A percentile compares a stretch with the other conserved stretches of the same genome.
phyloP scores from a whole-genome alignment of 2,797 vertebrate genomes.

The Urosaurus nigricauda region DNA sequence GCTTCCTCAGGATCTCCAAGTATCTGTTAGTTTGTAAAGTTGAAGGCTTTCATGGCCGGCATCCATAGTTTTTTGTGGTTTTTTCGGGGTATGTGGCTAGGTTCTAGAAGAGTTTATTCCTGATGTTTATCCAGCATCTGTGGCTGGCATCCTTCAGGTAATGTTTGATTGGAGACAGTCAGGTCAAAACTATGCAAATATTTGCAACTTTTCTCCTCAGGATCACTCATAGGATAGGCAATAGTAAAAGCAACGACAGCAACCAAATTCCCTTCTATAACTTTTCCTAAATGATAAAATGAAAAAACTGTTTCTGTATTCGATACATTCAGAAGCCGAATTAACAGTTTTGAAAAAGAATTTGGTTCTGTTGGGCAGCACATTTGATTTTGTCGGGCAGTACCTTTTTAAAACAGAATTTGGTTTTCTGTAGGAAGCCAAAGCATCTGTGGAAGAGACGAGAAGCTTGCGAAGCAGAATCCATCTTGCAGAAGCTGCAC shows the following conservation, averaged over 20 bases:
- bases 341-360: background rate
- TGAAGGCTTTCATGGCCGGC: too few species aligned
- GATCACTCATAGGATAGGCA: background rate
- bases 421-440: constrained; percentile 83
- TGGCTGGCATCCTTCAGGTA: too few species aligned
- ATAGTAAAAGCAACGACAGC: background rate
- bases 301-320: background rate
- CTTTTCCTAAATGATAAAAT: background rate
- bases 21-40: background rate
- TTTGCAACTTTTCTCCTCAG: background rate
- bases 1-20: too few species aligned
- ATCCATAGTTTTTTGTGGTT: too few species aligned
- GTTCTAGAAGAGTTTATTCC: too few species aligned
- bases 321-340: background rate
- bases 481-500: constrained; percentile 89
- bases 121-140: too few species aligned
- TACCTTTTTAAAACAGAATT: constrained; percentile 15
- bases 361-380: too few species aligned
- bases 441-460: constrained; percentile 86
- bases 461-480: constrained; percentile 84
- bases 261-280: background rate
- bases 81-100: too few species aligned
- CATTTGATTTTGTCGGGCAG: background rate
- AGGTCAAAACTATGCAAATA: background rate
- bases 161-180: background rate